Conservation (phyloP, 2,888 invertebrate species). For the Pemphredon lugubris region DNA sequence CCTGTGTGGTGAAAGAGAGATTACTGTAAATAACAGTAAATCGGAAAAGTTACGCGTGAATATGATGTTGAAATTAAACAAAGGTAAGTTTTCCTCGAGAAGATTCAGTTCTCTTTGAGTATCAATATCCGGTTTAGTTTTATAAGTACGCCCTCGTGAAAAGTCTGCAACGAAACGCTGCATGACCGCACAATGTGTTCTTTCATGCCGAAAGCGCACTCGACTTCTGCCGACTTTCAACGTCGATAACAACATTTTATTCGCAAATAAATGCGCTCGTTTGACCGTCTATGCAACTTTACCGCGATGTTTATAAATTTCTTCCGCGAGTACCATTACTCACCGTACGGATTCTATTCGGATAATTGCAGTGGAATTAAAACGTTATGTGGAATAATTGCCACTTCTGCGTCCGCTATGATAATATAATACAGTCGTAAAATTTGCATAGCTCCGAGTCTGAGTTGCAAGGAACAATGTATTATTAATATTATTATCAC, state of each 20-base stretch:
- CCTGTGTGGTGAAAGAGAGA: too few species aligned
- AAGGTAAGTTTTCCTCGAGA: background rate
- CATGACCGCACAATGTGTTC: background rate
- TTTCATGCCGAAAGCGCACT: conserved; percentile 2
- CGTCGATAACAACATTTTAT: background rate
- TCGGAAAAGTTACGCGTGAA: too few species aligned
- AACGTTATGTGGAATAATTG: too few species aligned
- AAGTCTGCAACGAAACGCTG: background rate
- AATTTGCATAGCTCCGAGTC: too few species aligned
- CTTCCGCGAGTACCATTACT: conserved; percentile 1
- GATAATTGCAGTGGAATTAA: too few species aligned
- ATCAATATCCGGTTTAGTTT: conserved; percentile 2
- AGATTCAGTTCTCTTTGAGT: background rate
- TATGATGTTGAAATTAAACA: too few species aligned
- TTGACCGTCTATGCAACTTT: background rate
- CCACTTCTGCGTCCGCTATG: too few species aligned
- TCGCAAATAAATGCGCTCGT: background rate
- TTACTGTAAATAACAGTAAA: too few species aligned
- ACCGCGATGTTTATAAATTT: background rate
- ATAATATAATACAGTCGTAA: too few species aligned
- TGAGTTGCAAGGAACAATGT: too few species aligned
- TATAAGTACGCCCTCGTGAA: background rate
- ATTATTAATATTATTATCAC: too few species aligned
- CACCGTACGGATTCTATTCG: too few species aligned
- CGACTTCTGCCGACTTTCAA: background rate